Conservation (phyloP, 2,797 vertebrate genomes). For the Anguilla megastoma region DNA sequence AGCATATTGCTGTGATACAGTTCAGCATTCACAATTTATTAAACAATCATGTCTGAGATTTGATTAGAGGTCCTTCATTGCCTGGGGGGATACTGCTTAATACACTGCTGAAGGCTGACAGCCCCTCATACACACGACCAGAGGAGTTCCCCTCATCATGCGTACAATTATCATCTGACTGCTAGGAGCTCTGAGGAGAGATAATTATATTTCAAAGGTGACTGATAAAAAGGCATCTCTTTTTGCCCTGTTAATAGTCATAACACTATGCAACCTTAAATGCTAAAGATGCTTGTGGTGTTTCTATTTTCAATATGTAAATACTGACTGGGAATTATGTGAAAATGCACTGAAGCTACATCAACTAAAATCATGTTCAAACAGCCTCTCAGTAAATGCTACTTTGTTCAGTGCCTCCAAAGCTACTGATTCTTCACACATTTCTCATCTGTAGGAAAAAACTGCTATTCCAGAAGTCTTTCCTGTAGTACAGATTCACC, state of each 20-base stretch:
- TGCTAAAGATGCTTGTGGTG: not conserved
- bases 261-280: not conserved
- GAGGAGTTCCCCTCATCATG: not conserved
- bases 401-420: not conserved
- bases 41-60: conserved; percentile 9
- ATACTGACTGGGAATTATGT: not conserved
- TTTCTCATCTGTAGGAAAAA: not conserved
- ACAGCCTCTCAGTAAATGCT: not conserved
- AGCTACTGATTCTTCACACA: not conserved
- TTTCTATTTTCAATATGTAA: not conserved
- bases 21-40: not conserved
- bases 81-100: conserved; percentile 1
- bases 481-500: not conserved
- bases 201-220: not conserved
- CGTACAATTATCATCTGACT: conserved; percentile 7
- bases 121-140: not conserved
- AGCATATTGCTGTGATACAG: not conserved
- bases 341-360: not conserved
- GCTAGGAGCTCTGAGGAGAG: not conserved
- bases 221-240: not conserved
- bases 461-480: not conserved
- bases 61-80: not conserved
- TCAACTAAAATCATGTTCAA: not conserved
- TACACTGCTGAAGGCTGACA: not conserved
- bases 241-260: not conserved